Evolutionary conservation across 2,113 vertebrate genomes (phyloP).

Genomic region (Hucho hucho): DNA sequence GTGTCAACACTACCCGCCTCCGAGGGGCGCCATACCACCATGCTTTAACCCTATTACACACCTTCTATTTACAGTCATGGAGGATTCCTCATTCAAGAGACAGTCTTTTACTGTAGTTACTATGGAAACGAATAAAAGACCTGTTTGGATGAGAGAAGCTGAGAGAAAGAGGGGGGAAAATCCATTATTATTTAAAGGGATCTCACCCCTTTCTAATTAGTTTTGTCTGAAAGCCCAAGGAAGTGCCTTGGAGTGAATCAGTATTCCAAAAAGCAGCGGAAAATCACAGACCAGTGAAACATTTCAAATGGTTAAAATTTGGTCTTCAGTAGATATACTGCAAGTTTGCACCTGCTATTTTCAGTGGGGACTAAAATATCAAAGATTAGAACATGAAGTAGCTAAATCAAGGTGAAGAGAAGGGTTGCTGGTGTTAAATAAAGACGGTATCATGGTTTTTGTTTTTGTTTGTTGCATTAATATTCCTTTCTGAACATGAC

Average conservation of each 20-base stretch:
- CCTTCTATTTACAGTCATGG: conserved; percentile 67
- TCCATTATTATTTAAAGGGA: conserved; percentile 75
- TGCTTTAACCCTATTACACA: conserved; percentile 5
- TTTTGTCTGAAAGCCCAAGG: conserved; percentile 70
- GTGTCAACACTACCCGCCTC: conserved; percentile 43
- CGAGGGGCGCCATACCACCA: conserved; percentile 59
- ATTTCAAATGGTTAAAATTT: too few species aligned
- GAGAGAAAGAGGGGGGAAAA: conserved; percentile 36
- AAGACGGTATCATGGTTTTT: too few species aligned
- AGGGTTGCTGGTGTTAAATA: too few species aligned
- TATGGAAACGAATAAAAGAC: conserved; percentile 76
- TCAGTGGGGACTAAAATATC: too few species aligned
- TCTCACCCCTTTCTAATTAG: conserved; percentile 74
- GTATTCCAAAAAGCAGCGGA: background rate
- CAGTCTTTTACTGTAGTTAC: conserved; percentile 68
- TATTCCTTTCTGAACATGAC: too few species aligned
- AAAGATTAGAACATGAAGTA: too few species aligned
- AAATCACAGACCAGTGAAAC: too few species aligned
- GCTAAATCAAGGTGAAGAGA: too few species aligned
- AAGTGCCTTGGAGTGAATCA: conserved; percentile 51
- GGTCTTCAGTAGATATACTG: too few species aligned
- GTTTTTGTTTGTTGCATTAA: too few species aligned
- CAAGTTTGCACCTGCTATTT: too few species aligned
- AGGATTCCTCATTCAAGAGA: conserved; percentile 67
- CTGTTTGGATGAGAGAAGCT: conserved; percentile 44